Base-by-base conservation (phyloP, 2,888 invertebrate species). In the Leptothorax acervorum region DNA sequence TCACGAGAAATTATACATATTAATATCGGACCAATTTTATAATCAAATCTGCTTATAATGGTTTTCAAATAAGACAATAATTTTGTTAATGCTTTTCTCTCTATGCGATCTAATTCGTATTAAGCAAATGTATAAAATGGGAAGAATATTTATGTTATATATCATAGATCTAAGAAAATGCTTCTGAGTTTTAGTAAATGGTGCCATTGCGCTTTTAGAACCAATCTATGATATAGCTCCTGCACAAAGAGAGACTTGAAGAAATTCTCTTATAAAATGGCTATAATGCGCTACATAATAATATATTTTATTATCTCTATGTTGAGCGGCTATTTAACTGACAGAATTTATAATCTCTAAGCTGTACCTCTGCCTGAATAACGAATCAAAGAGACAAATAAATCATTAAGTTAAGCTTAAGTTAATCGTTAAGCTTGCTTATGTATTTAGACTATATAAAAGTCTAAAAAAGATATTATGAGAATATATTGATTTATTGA, bases 11-110 rank as follows among this genome's bases (percentile, higher is more conserved):
- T 65, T 48, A 60, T 78, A 76, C 15, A 55, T 53, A 84, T 79
- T 85, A 88, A 85, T 87, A 82, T 89, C 71, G 91, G 91, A 93
- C 90, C 90, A 91, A 90, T 91, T 89, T 85, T 90, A 85, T 84
- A 85, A 63, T 65, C 31, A 42, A 81, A 71, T 65, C 53, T 68
- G 39, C 63, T 51, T 76, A 83, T 74, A 76, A 79, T 83, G 63
- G 87, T 88, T 86, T 86, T 15, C 53, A 42, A 48, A 83, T 84
- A 88, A 89, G 92, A 92, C 90, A 90, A 92, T 92, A 92, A 92
- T 91, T 92, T 90, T 88, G 73, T 55, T 75, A 74, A 35, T 75
- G 68, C 85, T 86, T 53, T 78, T 81, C 51, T 28, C 6, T 60
- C 53, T 57, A 28, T 82, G 70, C 76, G 70, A 74, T 85, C 53